Base-by-base conservation (phyloP, 2,797 vertebrate genomes). In the Myotis myotis region DNA sequence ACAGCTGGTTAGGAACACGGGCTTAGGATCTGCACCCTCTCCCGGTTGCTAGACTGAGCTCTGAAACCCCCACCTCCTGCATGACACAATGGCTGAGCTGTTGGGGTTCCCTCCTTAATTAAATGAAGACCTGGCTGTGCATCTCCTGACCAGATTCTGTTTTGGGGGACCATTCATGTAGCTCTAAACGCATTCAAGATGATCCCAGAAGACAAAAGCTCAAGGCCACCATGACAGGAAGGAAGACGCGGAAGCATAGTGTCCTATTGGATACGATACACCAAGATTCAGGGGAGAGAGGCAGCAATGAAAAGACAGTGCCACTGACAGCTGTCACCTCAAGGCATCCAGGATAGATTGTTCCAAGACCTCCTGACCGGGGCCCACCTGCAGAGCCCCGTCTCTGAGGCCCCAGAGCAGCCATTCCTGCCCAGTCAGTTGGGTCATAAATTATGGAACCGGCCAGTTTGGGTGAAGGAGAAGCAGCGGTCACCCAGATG, bases 211-310 rank as follows among this genome's bases (percentile, higher is more conserved):
- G 79, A 82, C 19, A 49, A 17, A 15, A 53, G 41, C 28, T n/a
- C 0, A 4, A 72, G 53, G 66, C 49, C 0, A 0, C 13, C 25
- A 28, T n/a, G 3, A 3, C 1, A 11, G 20, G 33, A 71, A 85
- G 81, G 64, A 76, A 83, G n/a, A 19, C 36, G 30, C 38, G 36
- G 11, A 15, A 41, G 22, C 3, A 19, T 3, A 19, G 25, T 20
- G 2, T 71, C 72, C 64, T 57, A 0, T 11, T 78, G 55, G 28
- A 44, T 79, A 15, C 17, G 51, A n/a, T 9, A 22, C 68, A 57
- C 2, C 9, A 16, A 38, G n/a, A 79, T 89, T 83, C 25, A 11
- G 6, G 71, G 60, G 30, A 44, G 55, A 76, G 66, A 62, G 47
- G 19, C 74, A 51, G 57, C 60, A 68, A 68, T 71, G 62, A 38